Evolutionary conservation across 1,140 invertebrate species (phyloP).

Genomic region (Drosophila mojavensis): DNA sequence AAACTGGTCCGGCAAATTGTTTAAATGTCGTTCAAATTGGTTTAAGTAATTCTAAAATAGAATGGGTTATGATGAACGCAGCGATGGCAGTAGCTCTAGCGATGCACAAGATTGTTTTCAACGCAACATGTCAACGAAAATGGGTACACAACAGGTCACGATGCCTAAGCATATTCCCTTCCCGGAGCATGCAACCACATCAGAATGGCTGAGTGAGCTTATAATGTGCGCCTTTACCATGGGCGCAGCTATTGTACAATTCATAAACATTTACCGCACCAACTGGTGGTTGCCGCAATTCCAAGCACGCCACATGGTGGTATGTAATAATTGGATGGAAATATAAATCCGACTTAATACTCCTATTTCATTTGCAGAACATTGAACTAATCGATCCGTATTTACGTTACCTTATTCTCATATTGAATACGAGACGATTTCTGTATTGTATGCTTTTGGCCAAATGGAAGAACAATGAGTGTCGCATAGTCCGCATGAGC

Average conservation of each 20-base stretch:
- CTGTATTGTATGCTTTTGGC: constrained; percentile 86
- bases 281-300: constrained; percentile 99
- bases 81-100: constrained; percentile 70
- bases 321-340: constrained; percentile 88
- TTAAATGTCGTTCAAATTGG: constrained; percentile 30
- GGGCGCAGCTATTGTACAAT: constrained; percentile 91
- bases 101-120: constrained; percentile 55
- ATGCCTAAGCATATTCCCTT: constrained; percentile 93
- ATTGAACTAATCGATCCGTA: constrained; percentile 97
- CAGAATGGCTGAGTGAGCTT: constrained; percentile 93
- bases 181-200: constrained; percentile 92
- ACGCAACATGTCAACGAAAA: constrained; percentile 42
- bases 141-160: constrained; percentile 42
- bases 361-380: constrained; percentile 89
- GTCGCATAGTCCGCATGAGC: constrained; percentile 33
- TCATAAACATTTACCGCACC: constrained; percentile 97
- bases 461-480: constrained; percentile 43
- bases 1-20: constrained; percentile 1
- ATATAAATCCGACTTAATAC: background rate
- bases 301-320: constrained; percentile 94
- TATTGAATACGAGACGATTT: constrained; percentile 91
- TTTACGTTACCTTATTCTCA: constrained; percentile 91
- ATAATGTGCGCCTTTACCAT: constrained; percentile 93
- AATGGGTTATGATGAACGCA: constrained; percentile 71
- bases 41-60: constrained; percentile 1